Base-by-base conservation (phyloP, 2,888 invertebrate species). In the Agonum fuliginosum region DNA sequence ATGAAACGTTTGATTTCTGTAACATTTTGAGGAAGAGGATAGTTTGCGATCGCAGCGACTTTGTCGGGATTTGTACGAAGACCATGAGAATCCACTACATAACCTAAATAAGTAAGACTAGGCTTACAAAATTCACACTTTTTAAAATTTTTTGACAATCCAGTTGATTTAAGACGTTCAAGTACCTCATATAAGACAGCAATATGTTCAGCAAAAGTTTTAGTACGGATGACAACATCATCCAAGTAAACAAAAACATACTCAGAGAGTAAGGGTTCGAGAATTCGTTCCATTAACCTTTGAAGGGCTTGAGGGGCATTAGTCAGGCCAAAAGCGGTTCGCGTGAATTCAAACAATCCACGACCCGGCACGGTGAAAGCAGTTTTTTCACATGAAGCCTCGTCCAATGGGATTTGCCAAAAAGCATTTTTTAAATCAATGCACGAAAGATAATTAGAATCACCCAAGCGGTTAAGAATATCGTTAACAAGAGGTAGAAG, bases 381-480 rank as follows among this genome's bases (percentile, higher is more conserved):
- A 2, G 51, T 51, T 51, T 51, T 51, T 19, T 19, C 51, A 51
- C 51, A 51, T 3, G 51, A 51, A 51, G 6, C 3, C 14, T 51
- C 19, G 3, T 17, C 19, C 3, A 17, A 17, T 8, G 51, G 51
- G 2, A 51, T 19, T 51, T 51, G 2, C 51, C 51, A 51, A 51
- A n/a, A 51, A 51, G 51, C 51, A 17, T 17, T 22, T 4, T 22
- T 54, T 10, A 54, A 22, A 54, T 19, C 22, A 3, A 54, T 54
- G 5, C 8, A 54, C 3, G 20, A 22, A 10, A 54, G 5, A 3
- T 22, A 22, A n/a, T 27, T 8, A 22, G 27, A 6, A 22, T 27
- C 54, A 6, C 81, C 80, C 5, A 82, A 30, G 37, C 79, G 78
- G 22, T 82, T 81, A 0, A 83, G 0, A n/a, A n/a, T n/a, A n/a